Percentiles rank a stretch among this genome's conserved stretches.
These are phyloP conservation scores for Pilophorus perplexus DNA, from an alignment of 2,888 invertebrate species.

Conservation along the genomic window DNA sequence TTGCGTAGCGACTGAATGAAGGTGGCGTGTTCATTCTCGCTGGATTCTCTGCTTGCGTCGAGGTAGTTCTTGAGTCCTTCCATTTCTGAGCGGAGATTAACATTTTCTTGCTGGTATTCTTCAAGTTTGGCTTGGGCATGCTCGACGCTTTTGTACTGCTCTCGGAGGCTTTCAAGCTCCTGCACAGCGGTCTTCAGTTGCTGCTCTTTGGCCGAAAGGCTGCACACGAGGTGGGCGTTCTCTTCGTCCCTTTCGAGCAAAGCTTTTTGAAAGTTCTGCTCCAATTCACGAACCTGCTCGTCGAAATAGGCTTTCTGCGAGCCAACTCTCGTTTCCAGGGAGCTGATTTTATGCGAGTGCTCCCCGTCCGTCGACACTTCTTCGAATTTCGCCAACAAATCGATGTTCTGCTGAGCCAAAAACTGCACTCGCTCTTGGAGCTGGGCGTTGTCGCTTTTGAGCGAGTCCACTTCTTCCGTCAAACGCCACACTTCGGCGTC, in stretches of 20 bases:
- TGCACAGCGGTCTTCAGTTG: constrained; percentile 57
- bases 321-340: constrained; percentile 3
- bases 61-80: constrained; percentile 61
- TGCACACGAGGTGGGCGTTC: constrained; percentile 40
- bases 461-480: not conserved
- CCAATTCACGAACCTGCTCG: constrained; percentile 36
- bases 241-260: constrained; percentile 43
- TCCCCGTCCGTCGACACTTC: constrained; percentile 3
- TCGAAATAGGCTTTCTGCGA: constrained; percentile 30
- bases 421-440: not conserved
- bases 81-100: constrained; percentile 28
- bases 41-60: constrained; percentile 53
- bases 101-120: constrained; percentile 30
- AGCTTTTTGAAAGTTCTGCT: constrained; percentile 43
- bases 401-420: constrained; percentile 4
- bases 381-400: constrained; percentile 23
- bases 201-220: constrained; percentile 48
- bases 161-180: constrained; percentile 49
- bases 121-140: not conserved
- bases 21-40: not conserved
- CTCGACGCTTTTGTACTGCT: not conserved
- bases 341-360: not conserved
- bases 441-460: not conserved
- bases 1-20: constrained; percentile 15
- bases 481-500: not conserved